These are phyloP conservation scores for Polyergus mexicanus DNA, from an alignment of 1,140 invertebrate genomes.

Conservation along the genomic window DNA sequence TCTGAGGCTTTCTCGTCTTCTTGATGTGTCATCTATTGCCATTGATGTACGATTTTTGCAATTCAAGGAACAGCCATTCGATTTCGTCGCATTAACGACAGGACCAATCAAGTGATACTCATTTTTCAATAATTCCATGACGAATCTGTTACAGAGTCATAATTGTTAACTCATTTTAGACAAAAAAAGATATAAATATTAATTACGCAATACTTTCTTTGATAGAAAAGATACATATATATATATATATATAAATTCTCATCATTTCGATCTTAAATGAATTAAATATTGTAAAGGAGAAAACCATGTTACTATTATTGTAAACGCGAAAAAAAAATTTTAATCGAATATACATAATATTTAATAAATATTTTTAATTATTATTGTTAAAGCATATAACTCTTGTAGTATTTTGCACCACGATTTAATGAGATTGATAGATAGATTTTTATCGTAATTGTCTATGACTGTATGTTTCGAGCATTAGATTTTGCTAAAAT, in stretches of 20 bases:
- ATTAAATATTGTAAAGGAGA: not conserved
- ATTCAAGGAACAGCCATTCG: not conserved
- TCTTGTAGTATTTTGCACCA: not conserved
- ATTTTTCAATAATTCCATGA: conserved; percentile 58
- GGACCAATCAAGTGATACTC: conserved; percentile 69
- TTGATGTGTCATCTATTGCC: not conserved
- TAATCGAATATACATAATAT: not conserved
- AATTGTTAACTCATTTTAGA: not conserved
- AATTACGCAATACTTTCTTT: not conserved
- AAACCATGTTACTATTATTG: not conserved
- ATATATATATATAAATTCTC: not conserved
- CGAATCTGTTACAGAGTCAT: conserved; percentile 51
- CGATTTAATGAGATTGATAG: not conserved
- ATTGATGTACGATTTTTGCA: not conserved
- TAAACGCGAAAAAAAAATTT: not conserved
- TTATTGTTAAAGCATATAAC: not conserved
- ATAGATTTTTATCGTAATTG: not conserved
- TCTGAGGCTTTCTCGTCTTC: not conserved
- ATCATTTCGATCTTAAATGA: not conserved
- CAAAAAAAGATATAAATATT: not conserved
- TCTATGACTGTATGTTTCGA: conserved; percentile 15
- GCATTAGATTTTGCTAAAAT: not conserved
- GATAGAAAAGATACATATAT: not conserved
- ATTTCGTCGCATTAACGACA: conserved; percentile 27
- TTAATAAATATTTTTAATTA: not conserved